Percentiles rank a stretch among this genome's conserved stretches.
phyloP scores from a whole-genome alignment of 1,140 invertebrate species.

The Drosophila eugracilis region DNA sequence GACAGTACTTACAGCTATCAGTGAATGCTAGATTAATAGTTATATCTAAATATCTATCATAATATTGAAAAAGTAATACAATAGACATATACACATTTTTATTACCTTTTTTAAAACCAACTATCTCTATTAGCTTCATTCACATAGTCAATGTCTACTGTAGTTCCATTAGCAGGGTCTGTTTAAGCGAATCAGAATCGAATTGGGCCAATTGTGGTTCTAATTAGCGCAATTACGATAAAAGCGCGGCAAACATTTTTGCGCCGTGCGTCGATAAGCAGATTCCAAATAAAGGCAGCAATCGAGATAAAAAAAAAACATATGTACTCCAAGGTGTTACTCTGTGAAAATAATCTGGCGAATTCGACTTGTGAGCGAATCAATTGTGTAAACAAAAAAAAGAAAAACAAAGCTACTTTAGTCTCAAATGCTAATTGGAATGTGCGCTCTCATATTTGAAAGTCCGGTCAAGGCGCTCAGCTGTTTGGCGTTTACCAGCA shows the following conservation, averaged over 20 bases:
- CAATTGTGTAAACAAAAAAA: slow-evolving; percentile 36
- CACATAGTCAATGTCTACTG: neutral
- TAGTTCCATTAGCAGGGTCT: slow-evolving; percentile 47
- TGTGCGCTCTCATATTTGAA: slow-evolving; percentile 27
- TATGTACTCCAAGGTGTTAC: slow-evolving; percentile 30
- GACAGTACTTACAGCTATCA: neutral
- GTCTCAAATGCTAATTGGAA: slow-evolving; percentile 31
- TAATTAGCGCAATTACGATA: slow-evolving; percentile 74
- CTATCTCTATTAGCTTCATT: neutral
- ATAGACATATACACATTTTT: too few species aligned
- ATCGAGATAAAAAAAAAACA: slow-evolving; percentile 34
- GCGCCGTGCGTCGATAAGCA: slow-evolving; percentile 10
- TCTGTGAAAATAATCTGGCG: slow-evolving; percentile 18
- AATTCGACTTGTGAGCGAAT: slow-evolving; percentile 27
- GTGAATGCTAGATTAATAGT: neutral
- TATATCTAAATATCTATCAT: neutral
- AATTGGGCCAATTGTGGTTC: slow-evolving; percentile 28
- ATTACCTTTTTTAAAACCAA: too few species aligned
- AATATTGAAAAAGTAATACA: too few species aligned
- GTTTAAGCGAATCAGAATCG: slow-evolving; percentile 33
- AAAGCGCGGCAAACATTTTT: slow-evolving; percentile 58
- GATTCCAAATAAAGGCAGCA: slow-evolving; percentile 22
- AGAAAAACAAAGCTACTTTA: slow-evolving; percentile 7
- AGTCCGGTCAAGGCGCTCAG: slow-evolving; percentile 38
- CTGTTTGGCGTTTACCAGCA: slow-evolving; percentile 62